Evolutionary conservation across 2,888 invertebrate genomes (phyloP), one percentile per base, ranked within the genome.

Genomic region (Mythimna vitellina): DNA sequence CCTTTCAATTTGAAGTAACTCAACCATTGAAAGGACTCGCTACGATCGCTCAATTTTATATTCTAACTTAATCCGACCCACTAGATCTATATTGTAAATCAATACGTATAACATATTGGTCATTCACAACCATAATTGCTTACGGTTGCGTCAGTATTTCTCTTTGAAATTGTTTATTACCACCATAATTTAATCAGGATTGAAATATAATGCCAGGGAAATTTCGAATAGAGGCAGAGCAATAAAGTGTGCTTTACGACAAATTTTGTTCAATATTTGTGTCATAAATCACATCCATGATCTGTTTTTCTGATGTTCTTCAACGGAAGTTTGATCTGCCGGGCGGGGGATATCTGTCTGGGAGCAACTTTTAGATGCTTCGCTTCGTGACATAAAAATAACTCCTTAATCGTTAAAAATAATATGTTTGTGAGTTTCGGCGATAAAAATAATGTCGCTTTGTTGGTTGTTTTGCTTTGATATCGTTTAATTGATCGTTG

Each of bases 241-340:
- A 87, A 89, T 94, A 93, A 93, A 92, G 75, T 77, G 80, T 80
- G 85, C 78, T 93, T 94, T 93, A 94, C 90, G 93, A 94, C 92
- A 93, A 92, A 93, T 92, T 92, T 89, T 87, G 91, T 94, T 89
- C 91, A 93, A 93, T 92, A 92, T 94, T 93, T 92, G 89, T 89
- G 85, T 88, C 87, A 89, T 94, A 94, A 93, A 94, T 93, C 93
- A 91, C 76, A 54, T 51, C 83, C 85, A 87, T 92, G 91, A 91
- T 93, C 92, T 92, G 93, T 90, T 93, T 92, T 90, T 89, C 82
- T 85, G 80, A 83, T 84, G 81, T 66, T 84, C 76, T 74, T 80
- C 73, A 79, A 85, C 90, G 90, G 92, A 91, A 90, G 92, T 92
- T 89, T 87, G 86, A 88, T 86, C 86, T 84, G 87, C 81, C 71